A percentile compares a stretch with the other conserved stretches of the same genome.
phyloP scores from a whole-genome alignment of 2,113 vertebrate genomes.

The Pardalotus punctatus region DNA sequence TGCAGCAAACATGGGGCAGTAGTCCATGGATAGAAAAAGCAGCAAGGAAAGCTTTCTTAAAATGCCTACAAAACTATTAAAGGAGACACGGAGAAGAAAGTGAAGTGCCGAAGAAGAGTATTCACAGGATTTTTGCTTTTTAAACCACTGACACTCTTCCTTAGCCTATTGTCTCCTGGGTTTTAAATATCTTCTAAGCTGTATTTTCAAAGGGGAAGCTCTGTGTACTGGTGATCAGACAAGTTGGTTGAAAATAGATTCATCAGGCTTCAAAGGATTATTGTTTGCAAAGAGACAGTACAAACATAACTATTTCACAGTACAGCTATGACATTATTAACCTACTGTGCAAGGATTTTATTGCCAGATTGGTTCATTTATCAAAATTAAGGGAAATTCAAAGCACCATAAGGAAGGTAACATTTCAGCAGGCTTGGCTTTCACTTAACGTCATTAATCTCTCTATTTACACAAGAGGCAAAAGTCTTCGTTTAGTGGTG shows the following conservation, averaged over 20 bases:
- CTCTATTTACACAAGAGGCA: constrained; percentile 76
- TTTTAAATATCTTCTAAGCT: constrained; percentile 67
- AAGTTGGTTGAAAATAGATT: constrained; percentile 76
- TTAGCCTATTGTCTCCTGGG: background rate
- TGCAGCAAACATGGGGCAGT: background rate
- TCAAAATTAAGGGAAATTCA: constrained; percentile 82
- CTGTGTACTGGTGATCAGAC: constrained; percentile 50
- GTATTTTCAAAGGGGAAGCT: constrained; percentile 55
- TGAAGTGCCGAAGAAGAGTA: background rate
- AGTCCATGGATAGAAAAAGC: background rate
- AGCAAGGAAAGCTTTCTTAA: background rate
- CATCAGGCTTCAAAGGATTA: constrained; percentile 81
- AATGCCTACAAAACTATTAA: background rate
- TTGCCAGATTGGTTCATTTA: constrained; percentile 81
- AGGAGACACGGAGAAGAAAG: background rate
- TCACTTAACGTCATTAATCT: constrained; percentile 77
- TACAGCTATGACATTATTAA: constrained; percentile 83
- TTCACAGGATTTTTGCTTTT: background rate
- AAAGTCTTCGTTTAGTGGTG: constrained; percentile 69
- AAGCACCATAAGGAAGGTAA: constrained; percentile 79
- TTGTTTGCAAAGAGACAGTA: constrained; percentile 79
- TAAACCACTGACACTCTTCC: background rate
- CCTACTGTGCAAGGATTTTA: constrained; percentile 79
- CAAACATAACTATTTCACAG: constrained; percentile 80
- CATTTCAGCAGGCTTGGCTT: constrained; percentile 75